Percentiles rank a stretch among this genome's conserved stretches.
Conservation (phyloP, 2,113 vertebrate genomes). For the Vulpes vulpes region DNA sequence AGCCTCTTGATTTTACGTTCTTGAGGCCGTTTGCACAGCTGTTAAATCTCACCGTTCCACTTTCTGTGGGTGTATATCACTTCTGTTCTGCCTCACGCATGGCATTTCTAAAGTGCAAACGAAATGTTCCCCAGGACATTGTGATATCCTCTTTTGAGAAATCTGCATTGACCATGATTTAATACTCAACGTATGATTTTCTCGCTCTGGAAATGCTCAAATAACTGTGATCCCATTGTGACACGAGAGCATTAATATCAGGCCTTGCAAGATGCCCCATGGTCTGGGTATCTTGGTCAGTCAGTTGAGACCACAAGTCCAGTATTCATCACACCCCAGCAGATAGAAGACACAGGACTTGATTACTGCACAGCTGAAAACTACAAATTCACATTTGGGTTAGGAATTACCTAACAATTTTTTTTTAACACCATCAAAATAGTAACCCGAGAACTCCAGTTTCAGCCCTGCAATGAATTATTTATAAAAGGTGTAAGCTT, state of each 20-base stretch:
- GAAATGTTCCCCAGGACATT: not conserved
- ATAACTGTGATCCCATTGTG: fast-evolving
- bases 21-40: conserved; percentile 84
- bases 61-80: conserved; percentile 72
- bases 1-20: conserved; percentile 83
- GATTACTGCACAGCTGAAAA: fast-evolving
- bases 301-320: fast-evolving
- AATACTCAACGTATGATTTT: not conserved
- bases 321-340: no score
- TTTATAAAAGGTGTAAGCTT: not conserved
- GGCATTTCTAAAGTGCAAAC: not conserved
- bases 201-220: not conserved
- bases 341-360: not conserved
- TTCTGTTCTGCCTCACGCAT: conserved; percentile 67
- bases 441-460: fast-evolving
- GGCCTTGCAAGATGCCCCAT: not conserved
- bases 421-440: not conserved
- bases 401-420: not conserved
- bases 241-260: fast-evolving
- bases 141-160: not conserved
- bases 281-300: fast-evolving
- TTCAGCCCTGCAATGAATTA: not conserved
- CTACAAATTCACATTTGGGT: not conserved
- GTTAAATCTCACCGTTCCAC: conserved; percentile 75
- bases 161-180: not conserved